These are phyloP conservation scores for Drosophila neonasuta DNA, from an alignment of 2,888 invertebrate genomes.

Conservation along the genomic window DNA sequence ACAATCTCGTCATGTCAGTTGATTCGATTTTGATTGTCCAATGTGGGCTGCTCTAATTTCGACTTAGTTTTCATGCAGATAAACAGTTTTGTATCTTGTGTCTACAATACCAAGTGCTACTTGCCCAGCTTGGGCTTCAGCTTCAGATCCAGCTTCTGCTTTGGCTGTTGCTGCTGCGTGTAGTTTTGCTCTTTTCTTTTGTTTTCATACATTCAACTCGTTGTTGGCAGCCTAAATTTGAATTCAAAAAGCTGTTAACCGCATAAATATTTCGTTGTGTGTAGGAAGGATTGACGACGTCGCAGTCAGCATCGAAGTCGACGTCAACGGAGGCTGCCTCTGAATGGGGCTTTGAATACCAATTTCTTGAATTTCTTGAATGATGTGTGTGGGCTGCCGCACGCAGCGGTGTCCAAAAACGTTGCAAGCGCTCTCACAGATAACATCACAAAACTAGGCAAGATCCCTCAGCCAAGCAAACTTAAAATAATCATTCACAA, in stretches of 20 bases:
- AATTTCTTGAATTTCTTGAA: constrained; percentile 49
- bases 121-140: constrained; percentile 36
- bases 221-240: constrained; percentile 48
- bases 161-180: constrained; percentile 16
- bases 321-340: constrained; percentile 30
- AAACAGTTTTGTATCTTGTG: constrained; percentile 32
- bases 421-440: constrained; percentile 51
- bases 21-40: constrained; percentile 31
- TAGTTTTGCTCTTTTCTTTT: constrained; percentile 31
- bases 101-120: constrained; percentile 33
- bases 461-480: constrained; percentile 24
- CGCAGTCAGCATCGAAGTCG: neutral
- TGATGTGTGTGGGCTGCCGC: constrained; percentile 54
- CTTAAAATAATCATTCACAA: constrained; percentile 38
- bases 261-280: constrained; percentile 50
- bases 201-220: constrained; percentile 58
- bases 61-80: constrained; percentile 29
- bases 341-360: constrained; percentile 47
- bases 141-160: constrained; percentile 13
- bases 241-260: constrained; percentile 48
- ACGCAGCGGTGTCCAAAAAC: constrained; percentile 55
- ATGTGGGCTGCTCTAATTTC: constrained; percentile 52
- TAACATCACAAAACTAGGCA: constrained; percentile 42
- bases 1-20: constrained; percentile 24
- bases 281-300: constrained; percentile 50